A percentile compares a stretch with the other conserved stretches of the same genome.
Evolutionary conservation across 2,888 invertebrate species (phyloP).

Genomic region (Polyommatus icarus): DNA sequence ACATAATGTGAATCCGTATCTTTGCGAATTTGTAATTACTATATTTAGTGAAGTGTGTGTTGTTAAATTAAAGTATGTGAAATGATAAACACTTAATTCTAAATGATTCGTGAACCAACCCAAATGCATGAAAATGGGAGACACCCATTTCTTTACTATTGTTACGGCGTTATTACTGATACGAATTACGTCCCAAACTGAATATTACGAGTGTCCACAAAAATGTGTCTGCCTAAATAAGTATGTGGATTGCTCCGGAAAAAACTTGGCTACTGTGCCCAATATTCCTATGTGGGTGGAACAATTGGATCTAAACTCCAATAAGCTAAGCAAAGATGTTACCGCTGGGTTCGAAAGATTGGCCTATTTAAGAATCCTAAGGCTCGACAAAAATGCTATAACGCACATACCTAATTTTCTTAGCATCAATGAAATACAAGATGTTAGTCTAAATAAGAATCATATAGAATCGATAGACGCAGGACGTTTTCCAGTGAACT

Average conservation of each 20-base stretch:
- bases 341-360: slow-evolving; percentile 63
- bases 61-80: slow-evolving; percentile 66
- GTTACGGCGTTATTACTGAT: slow-evolving; percentile 57
- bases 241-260: slow-evolving; percentile 88
- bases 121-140: slow-evolving; percentile 77
- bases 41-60: slow-evolving; percentile 49
- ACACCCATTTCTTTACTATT: slow-evolving; percentile 71
- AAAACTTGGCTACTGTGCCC: slow-evolving; percentile 85
- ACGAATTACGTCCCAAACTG: slow-evolving; percentile 57
- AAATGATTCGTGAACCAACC: slow-evolving; percentile 61
- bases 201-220: slow-evolving; percentile 82
- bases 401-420: slow-evolving; percentile 79
- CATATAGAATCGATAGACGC: slow-evolving; percentile 77
- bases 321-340: slow-evolving; percentile 68
- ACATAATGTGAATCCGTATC: slow-evolving; percentile 58
- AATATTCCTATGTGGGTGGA: slow-evolving; percentile 88
- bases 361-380: slow-evolving; percentile 61
- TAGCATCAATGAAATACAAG: slow-evolving; percentile 75
- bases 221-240: slow-evolving; percentile 86
- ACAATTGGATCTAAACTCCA: slow-evolving; percentile 83
- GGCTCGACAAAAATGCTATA: slow-evolving; percentile 80
- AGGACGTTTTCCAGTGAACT: slow-evolving; percentile 81
- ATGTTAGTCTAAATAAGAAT: slow-evolving; percentile 84
- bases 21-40: slow-evolving; percentile 52
- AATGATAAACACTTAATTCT: slow-evolving; percentile 56